Evolutionary conservation across 2,113 vertebrate genomes (phyloP).

Genomic region (Antechinus stuartii): DNA sequence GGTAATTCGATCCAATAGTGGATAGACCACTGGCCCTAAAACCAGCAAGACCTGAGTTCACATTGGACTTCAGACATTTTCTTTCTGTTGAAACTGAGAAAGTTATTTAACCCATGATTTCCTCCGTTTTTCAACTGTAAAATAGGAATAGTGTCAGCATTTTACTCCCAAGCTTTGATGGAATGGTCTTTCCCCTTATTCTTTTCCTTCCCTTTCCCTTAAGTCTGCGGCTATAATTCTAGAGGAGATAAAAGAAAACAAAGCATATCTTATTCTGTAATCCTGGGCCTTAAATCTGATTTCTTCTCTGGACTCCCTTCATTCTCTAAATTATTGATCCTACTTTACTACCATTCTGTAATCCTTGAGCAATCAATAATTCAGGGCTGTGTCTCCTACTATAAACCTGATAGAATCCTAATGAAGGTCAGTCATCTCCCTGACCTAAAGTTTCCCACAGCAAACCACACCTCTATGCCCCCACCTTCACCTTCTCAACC

Average conservation of each 20-base stretch:
- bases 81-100: not conserved
- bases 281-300: not conserved
- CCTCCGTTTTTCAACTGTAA: not conserved
- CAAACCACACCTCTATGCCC: not conserved
- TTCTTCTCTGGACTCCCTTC: not conserved
- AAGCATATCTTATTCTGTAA: not conserved
- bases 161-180: not conserved
- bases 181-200: not conserved
- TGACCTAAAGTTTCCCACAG: not conserved
- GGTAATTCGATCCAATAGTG: not conserved
- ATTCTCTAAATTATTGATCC: not conserved
- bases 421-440: not conserved
- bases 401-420: not conserved
- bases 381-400: not conserved
- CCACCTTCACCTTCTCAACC: not conserved
- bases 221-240: not conserved
- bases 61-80: not conserved
- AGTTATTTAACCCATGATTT: not conserved
- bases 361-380: not conserved
- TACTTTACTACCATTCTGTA: not conserved
- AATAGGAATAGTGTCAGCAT: not conserved
- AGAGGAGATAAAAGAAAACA: not conserved
- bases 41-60: not conserved
- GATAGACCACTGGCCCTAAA: not conserved
- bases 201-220: not conserved